Percentiles rank a stretch among this genome's conserved stretches.
Evolutionary conservation across 2,113 vertebrate genomes (phyloP).

Genomic region (Esox niger): DNA sequence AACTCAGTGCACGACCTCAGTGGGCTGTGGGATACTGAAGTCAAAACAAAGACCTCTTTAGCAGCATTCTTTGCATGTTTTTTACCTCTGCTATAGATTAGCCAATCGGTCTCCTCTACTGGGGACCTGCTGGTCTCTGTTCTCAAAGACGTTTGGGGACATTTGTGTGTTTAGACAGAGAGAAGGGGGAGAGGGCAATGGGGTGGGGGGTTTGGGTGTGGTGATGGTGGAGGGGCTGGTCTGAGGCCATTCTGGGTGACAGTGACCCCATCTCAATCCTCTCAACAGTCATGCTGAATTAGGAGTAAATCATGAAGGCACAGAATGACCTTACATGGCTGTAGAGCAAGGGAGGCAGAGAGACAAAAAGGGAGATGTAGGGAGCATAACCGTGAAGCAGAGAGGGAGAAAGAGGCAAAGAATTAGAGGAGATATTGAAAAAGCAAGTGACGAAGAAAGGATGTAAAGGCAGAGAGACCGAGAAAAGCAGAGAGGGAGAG

Average conservation of each 20-base stretch:
- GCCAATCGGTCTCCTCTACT: background rate
- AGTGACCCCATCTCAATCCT: slow-evolving; percentile 36
- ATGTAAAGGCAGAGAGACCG: no score
- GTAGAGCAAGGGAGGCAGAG: background rate
- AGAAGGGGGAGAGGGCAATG: slow-evolving; percentile 39
- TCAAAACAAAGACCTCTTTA: background rate
- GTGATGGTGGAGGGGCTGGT: slow-evolving; percentile 57
- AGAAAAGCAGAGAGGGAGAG: no score
- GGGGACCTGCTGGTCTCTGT: slow-evolving; percentile 57
- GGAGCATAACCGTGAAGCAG: no score
- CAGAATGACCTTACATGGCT: slow-evolving; percentile 37
- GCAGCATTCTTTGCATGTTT: background rate
- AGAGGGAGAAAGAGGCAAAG: no score
- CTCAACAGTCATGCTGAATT: slow-evolving; percentile 60
- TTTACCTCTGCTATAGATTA: background rate
- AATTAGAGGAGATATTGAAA: no score
- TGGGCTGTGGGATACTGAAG: no score
- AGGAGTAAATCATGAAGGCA: slow-evolving; percentile 69
- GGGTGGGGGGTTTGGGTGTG: slow-evolving; percentile 52
- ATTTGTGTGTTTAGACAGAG: slow-evolving; percentile 58
- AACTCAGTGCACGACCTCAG: background rate
- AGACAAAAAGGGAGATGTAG: no score
- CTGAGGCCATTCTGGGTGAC: slow-evolving; percentile 35
- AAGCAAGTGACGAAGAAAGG: no score
- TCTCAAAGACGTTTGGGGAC: slow-evolving; percentile 67